Evolutionary conservation across 2,797 vertebrate genomes (phyloP), one percentile per base, ranked within the genome.

Genomic region (Spondyliosoma cantharus): DNA sequence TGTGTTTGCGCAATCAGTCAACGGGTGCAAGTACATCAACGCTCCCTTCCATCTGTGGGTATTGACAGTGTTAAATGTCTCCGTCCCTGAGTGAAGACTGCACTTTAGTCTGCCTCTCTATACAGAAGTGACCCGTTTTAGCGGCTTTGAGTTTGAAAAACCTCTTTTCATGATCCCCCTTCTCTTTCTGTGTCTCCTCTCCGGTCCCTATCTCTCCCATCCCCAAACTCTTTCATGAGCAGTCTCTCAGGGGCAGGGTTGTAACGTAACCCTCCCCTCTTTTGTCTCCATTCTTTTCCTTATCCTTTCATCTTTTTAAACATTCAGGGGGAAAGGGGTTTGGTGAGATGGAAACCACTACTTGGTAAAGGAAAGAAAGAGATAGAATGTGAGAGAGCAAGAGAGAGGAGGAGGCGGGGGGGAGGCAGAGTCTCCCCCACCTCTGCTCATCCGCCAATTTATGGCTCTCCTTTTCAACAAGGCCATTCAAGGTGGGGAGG

Each of bases 261-360:
- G 95, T 94, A 95, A 95, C 93, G 85, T 76, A 92, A 96, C 61
- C 92, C 93, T 58, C 79, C 64, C 59, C 90, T 87, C 93, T 77
- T 95, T 95, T 96, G 94, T 95, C 82, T 89, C 92, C 86, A 92
- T 95, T 95, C 92, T 94, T 93, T 62, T 90, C 83, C 92, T 93
- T 95, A 94, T 95, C 95, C 95, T 95, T 95, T 96, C 93, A 95
- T 95, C 94, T 95, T 93, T 94, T 93, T 90, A 93, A 93, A 94
- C 93, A 93, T 94, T 94, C 91, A 89, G 89, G 86, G 92, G 92
- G 81, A 91, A 91, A 90, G 78, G 88, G 90, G 79, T 93, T 94
- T 86, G 90, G 92, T 92, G 91, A 90, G 94, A 94, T 91, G 91
- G 92, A 94, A 93, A 93, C 92, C 89, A 92, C 92, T 82, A 89